phyloP scores from a whole-genome alignment of 35 echinoderm and acorn worm genomes.

The Lytechinus pictus region DNA sequence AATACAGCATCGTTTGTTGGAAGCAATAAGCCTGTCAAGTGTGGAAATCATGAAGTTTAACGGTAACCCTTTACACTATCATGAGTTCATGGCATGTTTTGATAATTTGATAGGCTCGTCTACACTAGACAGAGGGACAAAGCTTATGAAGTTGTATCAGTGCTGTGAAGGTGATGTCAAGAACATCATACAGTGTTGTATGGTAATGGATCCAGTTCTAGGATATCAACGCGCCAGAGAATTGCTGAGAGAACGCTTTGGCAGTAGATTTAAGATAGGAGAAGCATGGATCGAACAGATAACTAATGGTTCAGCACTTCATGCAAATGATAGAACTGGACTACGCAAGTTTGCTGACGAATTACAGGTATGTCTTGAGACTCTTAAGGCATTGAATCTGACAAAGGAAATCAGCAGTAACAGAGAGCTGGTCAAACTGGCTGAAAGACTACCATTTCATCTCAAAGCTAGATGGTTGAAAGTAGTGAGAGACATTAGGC shows the following conservation, averaged over 20 bases:
- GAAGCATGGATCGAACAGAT: not conserved
- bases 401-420: not conserved
- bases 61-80: constrained; percentile 64
- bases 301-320: not conserved
- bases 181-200: constrained; percentile 49
- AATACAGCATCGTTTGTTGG: constrained; percentile 22
- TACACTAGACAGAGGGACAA: constrained; percentile 35
- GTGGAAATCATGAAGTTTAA: constrained; percentile 63
- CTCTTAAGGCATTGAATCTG: not conserved
- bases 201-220: constrained; percentile 43
- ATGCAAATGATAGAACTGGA: not conserved
- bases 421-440: not conserved
- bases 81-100: constrained; percentile 57
- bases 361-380: not conserved
- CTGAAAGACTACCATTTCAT: not conserved
- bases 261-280: not conserved
- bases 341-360: not conserved
- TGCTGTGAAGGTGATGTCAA: constrained; percentile 63
- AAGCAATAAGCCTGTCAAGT: constrained; percentile 54
- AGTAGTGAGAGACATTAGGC: not conserved
- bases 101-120: constrained; percentile 56
- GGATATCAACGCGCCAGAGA: constrained; percentile 41
- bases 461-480: not conserved
- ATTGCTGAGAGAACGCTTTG: constrained; percentile 38
- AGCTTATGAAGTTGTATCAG: constrained; percentile 61